phyloP scores from a whole-genome alignment of 1,140 invertebrate species.

The Pemphigus obesinymphae region DNA sequence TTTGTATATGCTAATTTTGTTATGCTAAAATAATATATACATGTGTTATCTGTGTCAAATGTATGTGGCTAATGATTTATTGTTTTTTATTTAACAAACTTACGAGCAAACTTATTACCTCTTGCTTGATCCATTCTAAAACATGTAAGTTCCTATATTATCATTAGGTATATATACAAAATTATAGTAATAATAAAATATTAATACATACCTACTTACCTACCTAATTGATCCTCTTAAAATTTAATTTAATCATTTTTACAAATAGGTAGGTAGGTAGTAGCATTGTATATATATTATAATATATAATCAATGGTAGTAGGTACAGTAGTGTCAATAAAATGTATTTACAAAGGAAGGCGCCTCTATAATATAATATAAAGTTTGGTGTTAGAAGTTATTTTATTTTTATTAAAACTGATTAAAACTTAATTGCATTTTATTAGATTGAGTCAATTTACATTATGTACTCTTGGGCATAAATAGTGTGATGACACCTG shows the following conservation, averaged over 20 bases:
- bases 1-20: background rate
- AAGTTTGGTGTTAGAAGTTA: background rate
- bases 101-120: too few species aligned
- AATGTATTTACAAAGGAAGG: too few species aligned
- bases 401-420: background rate
- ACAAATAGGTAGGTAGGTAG: too few species aligned
- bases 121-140: background rate
- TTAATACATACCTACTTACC: too few species aligned
- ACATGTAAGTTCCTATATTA: background rate
- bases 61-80: too few species aligned
- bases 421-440: background rate
- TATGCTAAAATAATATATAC: background rate
- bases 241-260: too few species aligned
- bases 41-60: background rate
- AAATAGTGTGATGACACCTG: too few species aligned
- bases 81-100: too few species aligned
- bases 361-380: background rate
- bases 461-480: too few species aligned
- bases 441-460: background rate
- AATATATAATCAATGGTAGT: too few species aligned
- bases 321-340: too few species aligned
- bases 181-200: background rate
- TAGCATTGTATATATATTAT: too few species aligned
- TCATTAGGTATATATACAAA: background rate
- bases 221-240: background rate